Conservation (phyloP, 2,797 vertebrate species). For the Microctenopoma lineatum region DNA sequence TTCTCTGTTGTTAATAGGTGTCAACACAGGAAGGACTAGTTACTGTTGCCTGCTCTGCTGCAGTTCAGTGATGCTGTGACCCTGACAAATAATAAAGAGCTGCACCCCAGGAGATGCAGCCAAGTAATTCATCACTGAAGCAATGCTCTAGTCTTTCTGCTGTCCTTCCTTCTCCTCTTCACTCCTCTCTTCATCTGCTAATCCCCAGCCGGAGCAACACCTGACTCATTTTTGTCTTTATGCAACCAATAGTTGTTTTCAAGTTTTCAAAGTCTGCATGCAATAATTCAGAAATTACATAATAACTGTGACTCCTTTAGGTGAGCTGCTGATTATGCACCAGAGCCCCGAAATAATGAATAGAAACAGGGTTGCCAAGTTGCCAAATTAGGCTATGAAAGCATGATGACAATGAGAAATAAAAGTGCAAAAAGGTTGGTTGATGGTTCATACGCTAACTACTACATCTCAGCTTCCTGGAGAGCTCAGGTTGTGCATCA, state of each 20-base stretch:
- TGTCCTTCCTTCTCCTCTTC: constrained; percentile 30
- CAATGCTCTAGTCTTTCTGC: constrained; percentile 52
- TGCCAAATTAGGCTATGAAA: not conserved
- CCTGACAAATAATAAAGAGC: constrained; percentile 73
- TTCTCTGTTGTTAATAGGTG: constrained; percentile 51
- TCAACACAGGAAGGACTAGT: constrained; percentile 43
- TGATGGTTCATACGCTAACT: not conserved
- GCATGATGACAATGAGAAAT: not conserved
- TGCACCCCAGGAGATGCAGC: constrained; percentile 51
- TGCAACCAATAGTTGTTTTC: not conserved
- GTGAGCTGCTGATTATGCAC: constrained; percentile 19
- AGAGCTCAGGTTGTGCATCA: constrained; percentile 8
- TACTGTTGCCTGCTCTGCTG: constrained; percentile 43
- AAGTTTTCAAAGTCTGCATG: not conserved
- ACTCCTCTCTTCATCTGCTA: constrained; percentile 26
- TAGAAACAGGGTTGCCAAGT: too few species aligned
- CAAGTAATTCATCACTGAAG: constrained; percentile 67
- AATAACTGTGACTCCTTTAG: not conserved
- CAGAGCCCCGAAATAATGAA: too few species aligned
- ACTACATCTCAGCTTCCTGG: constrained; percentile 18
- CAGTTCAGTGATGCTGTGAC: constrained; percentile 55
- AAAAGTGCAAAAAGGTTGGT: not conserved
- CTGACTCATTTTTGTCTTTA: not conserved
- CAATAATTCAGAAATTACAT: not conserved
- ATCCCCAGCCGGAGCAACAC: constrained; percentile 22